phyloP scores from a whole-genome alignment of 2,797 vertebrate species.

The Labeo calbasu region DNA sequence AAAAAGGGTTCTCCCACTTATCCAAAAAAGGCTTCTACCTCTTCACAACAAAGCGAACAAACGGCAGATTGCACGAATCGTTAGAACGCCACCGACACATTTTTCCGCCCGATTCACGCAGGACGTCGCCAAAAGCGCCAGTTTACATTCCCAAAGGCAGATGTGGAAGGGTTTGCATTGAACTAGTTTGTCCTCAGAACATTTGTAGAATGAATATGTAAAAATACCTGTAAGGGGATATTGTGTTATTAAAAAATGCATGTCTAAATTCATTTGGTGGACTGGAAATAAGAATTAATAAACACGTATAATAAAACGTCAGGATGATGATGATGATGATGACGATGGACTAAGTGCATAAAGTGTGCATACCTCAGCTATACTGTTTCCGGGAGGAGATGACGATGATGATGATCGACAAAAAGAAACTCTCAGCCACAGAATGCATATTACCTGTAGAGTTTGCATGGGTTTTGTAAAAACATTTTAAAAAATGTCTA shows the following conservation, averaged over 20 bases:
- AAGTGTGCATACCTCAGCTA: slow-evolving; percentile 98
- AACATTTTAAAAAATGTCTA: slow-evolving; percentile 96
- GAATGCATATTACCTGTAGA: slow-evolving; percentile 99
- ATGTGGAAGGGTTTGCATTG: slow-evolving; percentile 88
- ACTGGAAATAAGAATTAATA: slow-evolving; percentile 88
- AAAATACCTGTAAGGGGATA: slow-evolving; percentile 90
- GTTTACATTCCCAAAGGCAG: slow-evolving; percentile 86
- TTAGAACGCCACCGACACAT: slow-evolving; percentile 90
- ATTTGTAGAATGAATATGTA: slow-evolving; percentile 89
- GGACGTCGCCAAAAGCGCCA: slow-evolving; percentile 85
- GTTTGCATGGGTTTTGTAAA: slow-evolving; percentile 99
- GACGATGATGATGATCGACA: slow-evolving; percentile 65
- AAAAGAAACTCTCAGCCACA: slow-evolving; percentile 94
- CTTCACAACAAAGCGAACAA: slow-evolving; percentile 92
- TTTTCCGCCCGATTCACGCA: slow-evolving; percentile 90
- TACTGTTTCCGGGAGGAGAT: slow-evolving; percentile 79
- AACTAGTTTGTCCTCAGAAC: slow-evolving; percentile 88
- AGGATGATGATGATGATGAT: slow-evolving; percentile 90
- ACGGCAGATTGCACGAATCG: slow-evolving; percentile 95
- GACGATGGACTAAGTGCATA: slow-evolving; percentile 92
- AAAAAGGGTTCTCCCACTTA: slow-evolving; percentile 94
- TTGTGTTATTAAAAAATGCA: slow-evolving; percentile 90
- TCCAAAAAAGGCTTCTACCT: slow-evolving; percentile 99
- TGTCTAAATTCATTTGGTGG: slow-evolving; percentile 93
- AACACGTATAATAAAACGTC: slow-evolving; percentile 82